phyloP scores from a whole-genome alignment of 2,113 vertebrate species.

The Daubentonia madagascariensis region DNA sequence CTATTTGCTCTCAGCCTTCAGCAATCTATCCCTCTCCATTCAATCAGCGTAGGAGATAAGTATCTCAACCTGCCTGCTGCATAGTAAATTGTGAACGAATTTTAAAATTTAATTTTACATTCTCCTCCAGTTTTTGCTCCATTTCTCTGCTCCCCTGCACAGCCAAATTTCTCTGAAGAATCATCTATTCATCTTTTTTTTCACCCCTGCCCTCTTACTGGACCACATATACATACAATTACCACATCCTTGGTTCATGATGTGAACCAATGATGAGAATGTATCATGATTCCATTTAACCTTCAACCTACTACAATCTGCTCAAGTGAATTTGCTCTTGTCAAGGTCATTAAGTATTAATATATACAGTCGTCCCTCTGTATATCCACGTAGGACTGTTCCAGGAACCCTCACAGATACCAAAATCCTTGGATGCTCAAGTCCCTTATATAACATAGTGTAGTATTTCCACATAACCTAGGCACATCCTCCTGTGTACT shows the following conservation, averaged over 20 bases:
- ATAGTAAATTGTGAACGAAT: neutral
- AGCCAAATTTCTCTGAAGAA: slow-evolving; percentile 21
- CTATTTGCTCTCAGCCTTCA: neutral
- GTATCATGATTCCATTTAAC: neutral
- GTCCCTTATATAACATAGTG: neutral
- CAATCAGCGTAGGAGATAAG: neutral
- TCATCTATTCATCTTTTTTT: neutral
- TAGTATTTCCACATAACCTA: neutral
- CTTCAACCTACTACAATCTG: neutral
- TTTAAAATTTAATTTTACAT: neutral
- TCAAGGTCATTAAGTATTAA: neutral
- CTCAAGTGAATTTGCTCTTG: neutral
- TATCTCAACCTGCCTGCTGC: neutral
- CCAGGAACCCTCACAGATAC: neutral
- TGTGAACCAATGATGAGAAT: neutral
- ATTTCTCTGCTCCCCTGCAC: neutral
- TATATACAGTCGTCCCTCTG: neutral
- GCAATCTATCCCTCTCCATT: neutral
- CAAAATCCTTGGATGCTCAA: neutral
- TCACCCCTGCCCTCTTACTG: neutral
- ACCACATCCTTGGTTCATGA: neutral
- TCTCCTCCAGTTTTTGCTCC: neutral
- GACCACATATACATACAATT: neutral
- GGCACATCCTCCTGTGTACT: neutral
- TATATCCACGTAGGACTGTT: neutral